These are phyloP conservation scores for Zaprionus camerounensis DNA, from an alignment of 1,140 invertebrate species.

Conservation along the genomic window DNA sequence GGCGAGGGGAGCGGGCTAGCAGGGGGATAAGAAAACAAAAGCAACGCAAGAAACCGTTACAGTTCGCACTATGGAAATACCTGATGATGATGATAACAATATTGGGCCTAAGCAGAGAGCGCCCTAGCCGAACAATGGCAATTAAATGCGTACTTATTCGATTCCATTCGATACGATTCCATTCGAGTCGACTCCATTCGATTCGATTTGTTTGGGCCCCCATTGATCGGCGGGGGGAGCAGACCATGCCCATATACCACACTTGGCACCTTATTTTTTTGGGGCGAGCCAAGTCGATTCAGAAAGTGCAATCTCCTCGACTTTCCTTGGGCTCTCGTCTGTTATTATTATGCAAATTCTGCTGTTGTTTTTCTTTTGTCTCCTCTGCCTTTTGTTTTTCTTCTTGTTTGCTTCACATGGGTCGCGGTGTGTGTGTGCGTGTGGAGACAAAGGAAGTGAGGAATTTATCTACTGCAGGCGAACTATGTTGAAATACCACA, in stretches of 20 bases:
- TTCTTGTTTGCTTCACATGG: background rate
- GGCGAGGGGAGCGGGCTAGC: accelerated
- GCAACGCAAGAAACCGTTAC: slow-evolving; percentile 41
- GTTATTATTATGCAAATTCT: slow-evolving; percentile 28
- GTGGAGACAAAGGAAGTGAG: slow-evolving; percentile 3
- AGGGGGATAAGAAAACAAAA: background rate
- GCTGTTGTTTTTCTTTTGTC: slow-evolving; percentile 18
- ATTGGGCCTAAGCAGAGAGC: background rate
- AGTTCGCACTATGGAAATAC: slow-evolving; percentile 14
- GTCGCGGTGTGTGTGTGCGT: background rate
- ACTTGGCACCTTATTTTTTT: background rate
- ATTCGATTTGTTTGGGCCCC: slow-evolving; percentile 14
- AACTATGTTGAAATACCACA: background rate
- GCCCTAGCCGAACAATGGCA: slow-evolving; percentile 31
- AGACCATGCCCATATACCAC: background rate
- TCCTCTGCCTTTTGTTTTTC: slow-evolving; percentile 2
- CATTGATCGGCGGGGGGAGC: background rate
- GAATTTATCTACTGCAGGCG: background rate
- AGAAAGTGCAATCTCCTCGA: slow-evolving; percentile 10
- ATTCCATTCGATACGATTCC: slow-evolving; percentile 7
- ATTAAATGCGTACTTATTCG: slow-evolving; percentile 41
- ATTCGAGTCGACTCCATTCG: slow-evolving; percentile 6
- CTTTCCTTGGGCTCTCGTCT: slow-evolving; percentile 2
- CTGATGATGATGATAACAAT: slow-evolving; percentile 12
- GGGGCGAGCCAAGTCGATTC: background rate